These are phyloP conservation scores for Eupithecia insigniata DNA, from an alignment of 2,888 invertebrate species.

Conservation along the genomic window DNA sequence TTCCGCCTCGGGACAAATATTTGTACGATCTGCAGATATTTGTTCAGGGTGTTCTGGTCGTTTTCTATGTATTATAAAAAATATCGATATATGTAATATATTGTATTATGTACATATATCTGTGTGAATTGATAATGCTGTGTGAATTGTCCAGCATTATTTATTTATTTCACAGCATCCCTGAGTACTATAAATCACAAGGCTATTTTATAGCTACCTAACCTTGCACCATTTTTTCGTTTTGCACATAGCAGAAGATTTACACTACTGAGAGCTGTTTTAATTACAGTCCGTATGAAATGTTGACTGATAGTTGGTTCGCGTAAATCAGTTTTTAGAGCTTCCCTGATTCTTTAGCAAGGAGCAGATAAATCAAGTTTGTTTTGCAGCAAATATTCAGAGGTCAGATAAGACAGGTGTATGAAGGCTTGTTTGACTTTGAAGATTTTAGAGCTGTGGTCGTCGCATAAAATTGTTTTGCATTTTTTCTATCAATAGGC, in stretches of 20 bases:
- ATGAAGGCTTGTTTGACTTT: slow-evolving; percentile 9
- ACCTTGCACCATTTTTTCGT: slow-evolving; percentile 61
- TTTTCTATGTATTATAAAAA: too few species aligned
- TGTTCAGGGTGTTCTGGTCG: too few species aligned
- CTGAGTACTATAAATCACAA: slow-evolving; percentile 54
- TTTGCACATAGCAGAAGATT: slow-evolving; percentile 41
- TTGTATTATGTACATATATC: too few species aligned
- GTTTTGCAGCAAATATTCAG: background rate
- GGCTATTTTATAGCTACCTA: slow-evolving; percentile 56
- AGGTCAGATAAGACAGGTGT: slow-evolving; percentile 10
- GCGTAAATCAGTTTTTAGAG: slow-evolving; percentile 45
- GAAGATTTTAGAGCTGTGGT: background rate
- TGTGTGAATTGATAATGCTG: too few species aligned
- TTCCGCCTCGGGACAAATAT: too few species aligned
- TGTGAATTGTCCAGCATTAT: too few species aligned
- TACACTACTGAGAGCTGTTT: slow-evolving; percentile 32
- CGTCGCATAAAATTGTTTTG: background rate
- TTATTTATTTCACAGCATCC: slow-evolving; percentile 20
- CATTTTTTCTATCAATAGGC: background rate
- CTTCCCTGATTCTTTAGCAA: slow-evolving; percentile 36
- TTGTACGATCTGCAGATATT: too few species aligned
- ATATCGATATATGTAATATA: too few species aligned
- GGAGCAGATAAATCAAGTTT: slow-evolving; percentile 32
- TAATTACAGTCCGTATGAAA: slow-evolving; percentile 41
- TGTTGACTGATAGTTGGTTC: slow-evolving; percentile 41